Base-by-base conservation (phyloP, 2,797 vertebrate genomes). In the Ispidina picta region DNA sequence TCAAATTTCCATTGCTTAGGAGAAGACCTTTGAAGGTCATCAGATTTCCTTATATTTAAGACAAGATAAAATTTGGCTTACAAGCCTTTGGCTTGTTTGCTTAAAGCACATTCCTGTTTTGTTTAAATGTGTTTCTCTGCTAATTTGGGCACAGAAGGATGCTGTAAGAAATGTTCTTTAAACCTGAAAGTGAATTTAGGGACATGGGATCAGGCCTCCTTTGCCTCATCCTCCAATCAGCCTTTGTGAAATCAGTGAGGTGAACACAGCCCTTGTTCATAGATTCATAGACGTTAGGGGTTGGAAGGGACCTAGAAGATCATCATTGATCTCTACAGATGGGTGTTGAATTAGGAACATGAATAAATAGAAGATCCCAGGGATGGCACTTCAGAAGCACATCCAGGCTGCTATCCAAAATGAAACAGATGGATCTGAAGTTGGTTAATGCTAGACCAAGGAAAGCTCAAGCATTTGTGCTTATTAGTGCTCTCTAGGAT, bases 351-450 rank as follows among this genome's bases (percentile, higher is more conserved):
- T 74, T 60, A 51, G 20, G 79, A 75, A 72, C 35, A 33, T 80
- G 91, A 86, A 84, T 93, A 90, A 90, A 70, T 69, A 29, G 46
- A 86, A 88, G 43, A 81, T 59, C 54, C 33, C 79, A 75, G 65
- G 43, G 46, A 60, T 54, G 70, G 73, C 66, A 83, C 35, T 90
- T 94, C 54, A 87, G 60, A 81, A 88, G 23, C 52, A 43, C 29
- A 80, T 86, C 84, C 77, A 79, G 81, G 81, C 85, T 73, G 56
- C 91, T 85, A 46, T 89, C 89, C 89, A 94, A 94, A 92, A 28
- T 22, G 31, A 31, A 91, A 86, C 86, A 96, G 90, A 93, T 93
- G 96, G 90, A 79, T 73, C 75, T 85, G 83, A 89, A 90, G 83
- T 25, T 90, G 82, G 68, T 94, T 96, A 88, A 88, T 92, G 62